phyloP scores from a whole-genome alignment of 2,797 vertebrate genomes.

The Crocidura indochinensis region DNA sequence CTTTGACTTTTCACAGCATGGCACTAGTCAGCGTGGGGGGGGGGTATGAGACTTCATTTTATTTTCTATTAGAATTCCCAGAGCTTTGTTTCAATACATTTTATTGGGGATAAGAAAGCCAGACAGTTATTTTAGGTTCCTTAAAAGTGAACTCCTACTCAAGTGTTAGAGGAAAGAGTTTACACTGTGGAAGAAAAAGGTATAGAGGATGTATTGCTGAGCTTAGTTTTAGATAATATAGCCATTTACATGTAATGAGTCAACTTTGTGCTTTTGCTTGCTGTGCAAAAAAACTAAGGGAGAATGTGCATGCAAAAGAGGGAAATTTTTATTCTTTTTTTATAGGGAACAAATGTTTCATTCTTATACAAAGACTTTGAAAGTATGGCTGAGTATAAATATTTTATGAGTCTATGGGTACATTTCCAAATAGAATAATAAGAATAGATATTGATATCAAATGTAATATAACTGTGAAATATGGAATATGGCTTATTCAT shows the following conservation, averaged over 20 bases:
- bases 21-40: background rate
- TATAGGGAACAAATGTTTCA: background rate
- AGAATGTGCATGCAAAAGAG: conserved; percentile 54
- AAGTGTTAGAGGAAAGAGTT: conserved; percentile 28
- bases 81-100: conserved; percentile 1
- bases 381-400: conserved; percentile 25
- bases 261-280: conserved; percentile 40
- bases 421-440: conserved; percentile 50
- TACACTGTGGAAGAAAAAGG: background rate
- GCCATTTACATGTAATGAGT: conserved; percentile 27
- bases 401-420: conserved; percentile 59
- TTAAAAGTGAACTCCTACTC: background rate
- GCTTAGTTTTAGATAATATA: conserved; percentile 7
- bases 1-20: background rate
- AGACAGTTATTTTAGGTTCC: conserved; percentile 2
- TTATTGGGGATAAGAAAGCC: conserved; percentile 36
- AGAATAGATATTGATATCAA: conserved; percentile 55
- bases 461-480: conserved; percentile 8
- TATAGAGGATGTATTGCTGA: background rate
- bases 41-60: background rate
- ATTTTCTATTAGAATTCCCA: background rate
- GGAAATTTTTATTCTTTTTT: conserved; percentile 31
- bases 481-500: background rate
- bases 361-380: conserved; percentile 56
- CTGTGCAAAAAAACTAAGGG: conserved; percentile 39